A percentile compares a stretch with the other conserved stretches of the same genome.
These are phyloP conservation scores for Furnarius figulus DNA, from an alignment of 2,113 vertebrate genomes.

Conservation along the genomic window DNA sequence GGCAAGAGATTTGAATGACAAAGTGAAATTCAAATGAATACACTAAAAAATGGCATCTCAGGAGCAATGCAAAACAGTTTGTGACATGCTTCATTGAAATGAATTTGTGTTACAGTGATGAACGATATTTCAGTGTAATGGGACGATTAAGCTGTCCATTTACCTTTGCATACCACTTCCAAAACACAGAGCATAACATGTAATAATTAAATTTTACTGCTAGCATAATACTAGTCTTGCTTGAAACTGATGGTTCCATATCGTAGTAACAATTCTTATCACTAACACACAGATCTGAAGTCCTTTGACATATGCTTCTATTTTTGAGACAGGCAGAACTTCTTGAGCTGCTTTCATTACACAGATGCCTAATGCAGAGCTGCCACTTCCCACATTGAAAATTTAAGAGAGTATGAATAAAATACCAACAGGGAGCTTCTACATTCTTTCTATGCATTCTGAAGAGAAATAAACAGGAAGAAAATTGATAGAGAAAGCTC, in stretches of 20 bases:
- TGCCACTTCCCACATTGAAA: not conserved
- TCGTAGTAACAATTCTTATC: not conserved
- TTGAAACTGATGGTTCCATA: not conserved
- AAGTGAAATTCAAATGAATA: slow-evolving; percentile 1
- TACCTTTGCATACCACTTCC: not conserved
- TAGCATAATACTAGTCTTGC: not conserved
- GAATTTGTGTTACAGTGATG: not conserved
- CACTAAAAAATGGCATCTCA: not conserved
- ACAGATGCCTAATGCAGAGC: not conserved
- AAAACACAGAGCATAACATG: not conserved
- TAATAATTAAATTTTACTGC: not conserved
- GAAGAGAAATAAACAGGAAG: not conserved
- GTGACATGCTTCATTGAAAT: not conserved
- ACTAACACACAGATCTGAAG: not conserved
- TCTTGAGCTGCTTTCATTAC: not conserved
- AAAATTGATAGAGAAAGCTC: not conserved
- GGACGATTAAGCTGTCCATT: not conserved
- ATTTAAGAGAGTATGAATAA: not conserved
- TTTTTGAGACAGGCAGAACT: not conserved
- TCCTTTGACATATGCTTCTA: not conserved
- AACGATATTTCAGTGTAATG: not conserved
- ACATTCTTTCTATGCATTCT: not conserved
- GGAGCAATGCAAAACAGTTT: not conserved
- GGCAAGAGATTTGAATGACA: not conserved
- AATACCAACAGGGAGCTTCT: not conserved